A percentile compares a stretch with the other conserved stretches of the same genome.
Conservation (phyloP, 2,797 vertebrate species). For the Macrochelys suwanniensis region DNA sequence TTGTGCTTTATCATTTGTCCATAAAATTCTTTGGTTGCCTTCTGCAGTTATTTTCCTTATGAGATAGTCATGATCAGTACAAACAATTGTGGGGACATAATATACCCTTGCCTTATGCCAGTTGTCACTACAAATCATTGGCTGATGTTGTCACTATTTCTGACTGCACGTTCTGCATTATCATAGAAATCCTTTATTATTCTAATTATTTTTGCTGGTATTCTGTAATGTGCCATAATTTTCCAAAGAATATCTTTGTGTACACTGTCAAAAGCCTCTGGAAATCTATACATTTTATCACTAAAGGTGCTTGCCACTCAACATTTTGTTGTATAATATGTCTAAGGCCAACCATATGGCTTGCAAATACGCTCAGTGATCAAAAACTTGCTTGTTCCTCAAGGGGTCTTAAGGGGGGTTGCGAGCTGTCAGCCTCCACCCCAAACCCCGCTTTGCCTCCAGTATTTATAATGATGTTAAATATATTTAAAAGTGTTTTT, state of each 20-base stretch:
- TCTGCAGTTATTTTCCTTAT: not conserved
- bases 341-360: not conserved
- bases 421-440: too few species aligned
- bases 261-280: not conserved
- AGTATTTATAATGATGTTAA: too few species aligned
- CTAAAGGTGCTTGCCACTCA: not conserved
- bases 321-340: not conserved
- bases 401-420: too few species aligned
- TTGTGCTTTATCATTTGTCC: not conserved
- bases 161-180: not conserved
- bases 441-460: too few species aligned
- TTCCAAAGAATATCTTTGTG: not conserved
- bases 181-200: not conserved
- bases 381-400: too few species aligned
- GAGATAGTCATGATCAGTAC: not conserved
- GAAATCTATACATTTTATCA: not conserved
- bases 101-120: not conserved
- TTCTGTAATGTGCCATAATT: not conserved
- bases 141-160: not conserved
- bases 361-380: not conserved
- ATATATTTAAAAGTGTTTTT: too few species aligned
- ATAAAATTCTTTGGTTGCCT: not conserved
- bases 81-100: not conserved
- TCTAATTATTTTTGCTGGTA: too few species aligned
- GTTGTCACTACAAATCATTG: not conserved